A percentile compares a stretch with the other conserved stretches of the same genome.
Evolutionary conservation across 2,888 invertebrate species (phyloP).

Genomic region (Craniophora ligustri): DNA sequence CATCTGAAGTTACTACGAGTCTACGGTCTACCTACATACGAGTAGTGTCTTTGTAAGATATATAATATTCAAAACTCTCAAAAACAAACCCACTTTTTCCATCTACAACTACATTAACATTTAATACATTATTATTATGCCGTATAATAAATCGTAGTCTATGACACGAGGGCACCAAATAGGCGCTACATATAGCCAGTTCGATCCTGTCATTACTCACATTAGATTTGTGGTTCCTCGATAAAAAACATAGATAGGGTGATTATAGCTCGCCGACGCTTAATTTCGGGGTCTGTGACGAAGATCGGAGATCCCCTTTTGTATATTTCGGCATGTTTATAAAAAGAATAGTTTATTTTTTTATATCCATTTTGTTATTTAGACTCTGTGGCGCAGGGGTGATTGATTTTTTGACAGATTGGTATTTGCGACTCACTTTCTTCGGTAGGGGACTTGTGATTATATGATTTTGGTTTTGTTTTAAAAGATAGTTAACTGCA

Average conservation of each 20-base stretch:
- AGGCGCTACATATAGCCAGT: conserved; percentile 69
- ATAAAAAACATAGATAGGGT: conserved; percentile 78
- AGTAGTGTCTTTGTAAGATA: too few species aligned
- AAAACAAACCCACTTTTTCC: conserved; percentile 20
- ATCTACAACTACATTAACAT: conserved; percentile 20
- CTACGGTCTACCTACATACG: too few species aligned
- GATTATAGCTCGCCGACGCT: conserved; percentile 72
- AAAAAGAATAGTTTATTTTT: conserved; percentile 62
- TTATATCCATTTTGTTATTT: conserved; percentile 39
- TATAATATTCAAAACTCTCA: background rate
- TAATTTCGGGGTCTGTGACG: conserved; percentile 77
- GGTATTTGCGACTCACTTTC: too few species aligned
- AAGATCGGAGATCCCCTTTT: conserved; percentile 64
- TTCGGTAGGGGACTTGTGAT: too few species aligned
- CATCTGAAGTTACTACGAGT: too few species aligned
- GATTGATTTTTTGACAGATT: conserved; percentile 29
- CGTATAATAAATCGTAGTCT: conserved; percentile 61
- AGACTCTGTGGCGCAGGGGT: conserved; percentile 41
- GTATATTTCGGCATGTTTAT: conserved; percentile 62
- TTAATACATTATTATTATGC: conserved; percentile 56
- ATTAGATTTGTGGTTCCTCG: conserved; percentile 80
- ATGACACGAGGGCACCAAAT: conserved; percentile 69
- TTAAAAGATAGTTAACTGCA: too few species aligned
- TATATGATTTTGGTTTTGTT: too few species aligned
- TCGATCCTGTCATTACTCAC: conserved; percentile 80